Base-by-base conservation (phyloP, 2,797 vertebrate species). In the Salarias fasciatus region DNA sequence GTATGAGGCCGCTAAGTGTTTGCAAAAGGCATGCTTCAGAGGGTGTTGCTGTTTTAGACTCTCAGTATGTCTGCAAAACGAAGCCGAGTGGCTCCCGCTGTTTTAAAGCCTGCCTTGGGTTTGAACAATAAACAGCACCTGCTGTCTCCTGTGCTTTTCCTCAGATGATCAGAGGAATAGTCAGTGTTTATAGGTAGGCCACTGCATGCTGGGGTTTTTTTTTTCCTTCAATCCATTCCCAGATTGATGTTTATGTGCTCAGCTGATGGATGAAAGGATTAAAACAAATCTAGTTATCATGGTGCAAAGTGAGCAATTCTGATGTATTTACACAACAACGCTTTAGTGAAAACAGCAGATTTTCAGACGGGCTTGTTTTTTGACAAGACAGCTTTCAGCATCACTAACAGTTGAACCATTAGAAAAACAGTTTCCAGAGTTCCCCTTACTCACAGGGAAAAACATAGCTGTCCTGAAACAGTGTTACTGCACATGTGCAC, bases 1-100 rank as follows among this genome's bases (percentile, higher is more conserved):
- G 43, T 46, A 52, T 42, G 51, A 52, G 53, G 61, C 51, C 15
- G 61, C 40, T 14, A 63, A 56, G 54, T 57, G 63, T 82, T 77
- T 60, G 62, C 41, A 49, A 33, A 49, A 41, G 3, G 24, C 41
- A 33, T 49, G 47, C 6, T 58, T 56, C 4, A 62, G 29, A 43
- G 79, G 55, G 69, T 69, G 63, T 41, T 42, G 5, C 63, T 12
- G 35, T 43, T 66, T 35, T 10, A 42, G 47, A 62, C 66, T 53
- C 31, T 59, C 31, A 30, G 11, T 15, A 33, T 13, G 41, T 40
- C 38, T 9, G 47, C 18, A 38, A 61, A 67, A 48, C 1, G 29
- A 6, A 63, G 43, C 24, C 0, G 24, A 54, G 29, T 7, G 3
- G 24, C 28, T 61, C 31, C 36, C 43, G n/a, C n/a, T 5, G 44